Evolutionary conservation across 1,140 invertebrate species (phyloP), one percentile per base, ranked within the genome.

Genomic region (Calephelis nemesis): DNA sequence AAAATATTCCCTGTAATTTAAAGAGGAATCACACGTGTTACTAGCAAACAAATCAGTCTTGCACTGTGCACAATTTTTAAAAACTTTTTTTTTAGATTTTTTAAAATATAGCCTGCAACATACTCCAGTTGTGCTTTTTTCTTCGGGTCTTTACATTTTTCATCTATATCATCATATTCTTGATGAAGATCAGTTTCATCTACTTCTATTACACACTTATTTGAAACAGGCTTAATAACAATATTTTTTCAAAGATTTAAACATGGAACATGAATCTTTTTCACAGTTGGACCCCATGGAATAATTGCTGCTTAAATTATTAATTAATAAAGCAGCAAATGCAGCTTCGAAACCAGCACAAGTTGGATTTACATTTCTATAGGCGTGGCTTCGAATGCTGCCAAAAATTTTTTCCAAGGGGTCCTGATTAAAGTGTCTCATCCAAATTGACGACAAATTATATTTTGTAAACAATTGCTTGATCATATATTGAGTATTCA

Each of bases 401-500:
- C 74, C 72, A 62, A 76, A 74, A 47, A 72, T 74, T 47, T 72
- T 76, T 63, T 76, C 71, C 48, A 71, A n/a, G 10, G 71, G 69
- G 13, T 76, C 72, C 39, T 76, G 74, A 40, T 76, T 76, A 7
- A 76, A 63, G 68, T 76, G 72, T 15, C n/a, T 11, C 48, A 49
- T 62, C 67, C 73, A 74, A 19, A 71, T 54, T 45, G 69, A 72
- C 50, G 30, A 69, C 9, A 74, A 52, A 11, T 66, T 62, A 48
- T 65, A 72, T 47, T 70, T 66, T 47, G 49, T 30, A 52, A n/a
- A 63, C 30, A 45, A 45, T 64, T 13, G 13, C 63, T 15, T 47
- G 5, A 12, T 10, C 62, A 15, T 63, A n/a, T 47, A 15, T 60
- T 15, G n/a, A 9, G 63, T 64, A 69, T 69, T 58, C 58, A 50